Base-by-base conservation (phyloP, 2,888 invertebrate species). In the Phorcus lineatus region DNA sequence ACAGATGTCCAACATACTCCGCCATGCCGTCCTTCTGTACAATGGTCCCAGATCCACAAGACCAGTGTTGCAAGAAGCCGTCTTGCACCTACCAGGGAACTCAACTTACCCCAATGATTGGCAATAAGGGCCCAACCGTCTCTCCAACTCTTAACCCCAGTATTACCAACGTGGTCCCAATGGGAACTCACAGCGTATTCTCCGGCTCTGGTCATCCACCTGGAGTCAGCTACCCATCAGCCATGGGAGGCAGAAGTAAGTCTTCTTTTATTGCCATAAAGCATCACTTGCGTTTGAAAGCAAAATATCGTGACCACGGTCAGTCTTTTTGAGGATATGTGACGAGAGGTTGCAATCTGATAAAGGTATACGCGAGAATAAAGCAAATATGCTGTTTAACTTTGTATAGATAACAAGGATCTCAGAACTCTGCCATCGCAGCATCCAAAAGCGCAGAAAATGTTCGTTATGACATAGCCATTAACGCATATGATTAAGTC, bases 31-130 rank as follows among this genome's bases (percentile, higher is more conserved):
- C 85, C 13, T 85, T 85, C 79, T 90, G 89, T 79, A 84, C 77
- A n/a, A 82, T 90, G 54, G 79, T 86, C 24, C 77, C 80, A 16
- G 87, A 89, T 77, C 88, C 88, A 40, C 79, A 78, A 22, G 85
- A 88, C 81, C 13, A 70, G n/a, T 89, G 89, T 80, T 90, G 89
- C 81, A 85, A 86, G 84, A 84, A 83, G 76, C 88, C 88, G 24
- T 76, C 81, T 40, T 90, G 89, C 79, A 85, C 80, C 13, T 79
- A 79, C 31, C 55, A 57, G 36, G 86, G 87, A 7, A 78, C 54
- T 13, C 83, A 84, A 0, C 77, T 87, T 19, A 78, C 77, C 9
- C 89, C 87, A 11, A 55, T 84, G 74, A 74, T 82, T 47, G 86
- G 84, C 19, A 84, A 74, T 17, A 84, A 82, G 19, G 80, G 82